A percentile compares a stretch with the other conserved stretches of the same genome.
Evolutionary conservation across 2,797 vertebrate genomes (phyloP).

Genomic region (Choloepus didactylus): DNA sequence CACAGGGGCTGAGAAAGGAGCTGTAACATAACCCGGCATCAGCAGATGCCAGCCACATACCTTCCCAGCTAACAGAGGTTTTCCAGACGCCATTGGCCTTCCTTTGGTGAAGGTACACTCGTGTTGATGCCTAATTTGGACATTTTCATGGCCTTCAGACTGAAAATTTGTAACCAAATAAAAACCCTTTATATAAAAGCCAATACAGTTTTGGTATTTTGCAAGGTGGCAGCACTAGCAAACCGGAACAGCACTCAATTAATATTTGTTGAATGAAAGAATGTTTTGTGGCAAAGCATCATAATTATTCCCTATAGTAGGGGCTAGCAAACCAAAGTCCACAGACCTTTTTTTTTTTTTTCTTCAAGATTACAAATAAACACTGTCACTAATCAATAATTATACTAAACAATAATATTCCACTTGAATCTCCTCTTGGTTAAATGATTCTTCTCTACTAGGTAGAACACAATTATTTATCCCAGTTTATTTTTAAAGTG

Average conservation of each 20-base stretch:
- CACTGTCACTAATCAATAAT: constrained; percentile 57
- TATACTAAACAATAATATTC: background rate
- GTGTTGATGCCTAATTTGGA: too few relatives aligned
- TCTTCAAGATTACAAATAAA: constrained; percentile 73
- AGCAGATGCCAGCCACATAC: too few relatives aligned
- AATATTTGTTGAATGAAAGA: background rate
- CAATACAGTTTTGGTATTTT: too few relatives aligned
- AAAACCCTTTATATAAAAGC: too few relatives aligned
- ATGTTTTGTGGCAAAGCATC: background rate
- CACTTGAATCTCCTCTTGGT: constrained; percentile 6
- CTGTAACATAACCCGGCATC: too few relatives aligned
- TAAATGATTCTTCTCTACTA: constrained; percentile 59
- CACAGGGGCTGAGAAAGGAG: too few relatives aligned
- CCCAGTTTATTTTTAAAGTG: constrained; percentile 69
- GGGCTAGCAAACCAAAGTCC: background rate
- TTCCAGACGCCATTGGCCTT: too few relatives aligned
- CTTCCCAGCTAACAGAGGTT: too few relatives aligned
- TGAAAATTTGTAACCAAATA: too few relatives aligned
- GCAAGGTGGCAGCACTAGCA: too few relatives aligned
- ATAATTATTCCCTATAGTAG: background rate
- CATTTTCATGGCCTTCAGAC: too few relatives aligned
- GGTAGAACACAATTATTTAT: constrained; percentile 55
- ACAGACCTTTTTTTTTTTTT: background rate
- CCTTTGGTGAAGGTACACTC: too few relatives aligned
- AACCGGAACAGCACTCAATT: background rate